phyloP scores from a whole-genome alignment of 2,113 vertebrate species.

The Vimba vimba region DNA sequence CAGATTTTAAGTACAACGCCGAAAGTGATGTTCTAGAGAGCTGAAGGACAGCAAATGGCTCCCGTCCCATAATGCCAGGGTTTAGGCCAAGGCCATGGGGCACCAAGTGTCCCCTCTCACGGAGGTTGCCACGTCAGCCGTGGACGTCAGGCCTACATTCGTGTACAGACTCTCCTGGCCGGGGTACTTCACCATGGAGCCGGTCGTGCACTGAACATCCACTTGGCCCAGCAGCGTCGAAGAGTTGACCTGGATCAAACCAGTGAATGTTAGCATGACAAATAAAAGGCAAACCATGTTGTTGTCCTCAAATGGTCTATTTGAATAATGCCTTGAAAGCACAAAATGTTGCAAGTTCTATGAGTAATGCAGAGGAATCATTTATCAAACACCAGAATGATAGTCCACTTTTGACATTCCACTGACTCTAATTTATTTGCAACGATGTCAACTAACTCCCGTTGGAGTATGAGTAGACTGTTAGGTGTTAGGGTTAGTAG shows the following conservation, averaged over 20 bases:
- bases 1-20: conserved; percentile 50
- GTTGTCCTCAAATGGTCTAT: not conserved
- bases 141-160: conserved; percentile 86
- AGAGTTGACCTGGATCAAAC: conserved; percentile 80
- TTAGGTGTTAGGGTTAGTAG: no score
- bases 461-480: no score
- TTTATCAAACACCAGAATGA: not conserved
- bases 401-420: no score
- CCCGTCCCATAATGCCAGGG: not conserved
- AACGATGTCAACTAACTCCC: no score
- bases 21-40: conserved; percentile 59
- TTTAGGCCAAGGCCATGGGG: conserved; percentile 91
- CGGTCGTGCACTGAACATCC: conserved; percentile 81
- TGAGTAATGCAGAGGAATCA: not conserved
- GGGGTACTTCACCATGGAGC: conserved; percentile 86
- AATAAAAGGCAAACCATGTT: not conserved
- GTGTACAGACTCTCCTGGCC: conserved; percentile 90
- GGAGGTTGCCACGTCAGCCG: conserved; percentile 83
- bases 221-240: conserved; percentile 83
- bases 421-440: no score
- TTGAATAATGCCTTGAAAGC: not conserved
- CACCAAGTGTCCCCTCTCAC: conserved; percentile 95
- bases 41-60: conserved; percentile 32
- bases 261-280: not conserved
- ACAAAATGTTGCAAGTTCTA: not conserved